Conservation (phyloP, 2,888 invertebrate species). For the Allacma fusca region DNA sequence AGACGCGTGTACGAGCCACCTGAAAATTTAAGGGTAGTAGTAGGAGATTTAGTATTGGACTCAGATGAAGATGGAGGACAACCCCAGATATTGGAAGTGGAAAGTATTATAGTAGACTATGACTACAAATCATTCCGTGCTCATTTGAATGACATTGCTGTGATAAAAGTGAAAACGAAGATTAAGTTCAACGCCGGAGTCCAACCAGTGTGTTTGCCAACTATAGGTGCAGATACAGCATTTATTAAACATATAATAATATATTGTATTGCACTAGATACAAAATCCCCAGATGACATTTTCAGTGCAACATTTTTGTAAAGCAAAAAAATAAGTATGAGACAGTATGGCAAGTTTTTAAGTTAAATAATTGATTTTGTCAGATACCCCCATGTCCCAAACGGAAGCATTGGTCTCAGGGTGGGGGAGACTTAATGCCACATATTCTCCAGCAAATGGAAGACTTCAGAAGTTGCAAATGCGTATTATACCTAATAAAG, state of each 20-base stretch:
- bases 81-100: conserved; percentile 50
- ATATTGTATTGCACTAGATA: too few relatives aligned
- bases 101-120: conserved; percentile 53
- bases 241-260: too few relatives aligned
- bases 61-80: conserved; percentile 51
- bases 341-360: too few relatives aligned
- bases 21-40: conserved; percentile 50
- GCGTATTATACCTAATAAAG: conserved; percentile 49
- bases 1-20: conserved; percentile 50
- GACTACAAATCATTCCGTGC: conserved; percentile 56
- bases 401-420: conserved; percentile 41
- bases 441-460: conserved; percentile 40
- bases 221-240: conserved; percentile 42
- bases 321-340: too few relatives aligned
- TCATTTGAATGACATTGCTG: conserved; percentile 58
- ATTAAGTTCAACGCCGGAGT: conserved; percentile 51
- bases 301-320: not conserved
- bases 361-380: too few relatives aligned
- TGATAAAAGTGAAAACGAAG: conserved; percentile 47
- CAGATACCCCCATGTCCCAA: not conserved
- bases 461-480: conserved; percentile 56
- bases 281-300: too few relatives aligned
- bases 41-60: conserved; percentile 54
- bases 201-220: conserved; percentile 57
- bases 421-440: conserved; percentile 55